phyloP scores from a whole-genome alignment of 2,113 vertebrate species.

The Colius striatus region DNA sequence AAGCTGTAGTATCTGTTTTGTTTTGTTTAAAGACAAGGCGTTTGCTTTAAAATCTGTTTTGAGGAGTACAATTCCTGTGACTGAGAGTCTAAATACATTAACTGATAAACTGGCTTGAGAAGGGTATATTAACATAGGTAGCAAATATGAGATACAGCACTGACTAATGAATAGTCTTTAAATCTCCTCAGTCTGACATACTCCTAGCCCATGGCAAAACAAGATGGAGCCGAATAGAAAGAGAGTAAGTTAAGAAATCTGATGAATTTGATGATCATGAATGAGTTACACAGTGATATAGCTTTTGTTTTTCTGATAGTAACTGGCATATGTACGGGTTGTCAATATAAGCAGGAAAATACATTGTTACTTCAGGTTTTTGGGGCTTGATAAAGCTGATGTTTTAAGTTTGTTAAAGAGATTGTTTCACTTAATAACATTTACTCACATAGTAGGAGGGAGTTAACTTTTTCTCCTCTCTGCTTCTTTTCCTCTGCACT shows the following conservation, averaged over 20 bases:
- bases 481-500: neutral
- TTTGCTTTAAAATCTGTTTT: neutral
- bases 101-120: neutral
- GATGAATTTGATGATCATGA: neutral
- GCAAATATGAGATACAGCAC: neutral
- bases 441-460: neutral
- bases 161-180: neutral
- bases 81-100: neutral
- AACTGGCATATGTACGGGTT: neutral
- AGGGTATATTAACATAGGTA: neutral
- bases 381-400: neutral
- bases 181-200: neutral
- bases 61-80: neutral
- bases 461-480: neutral
- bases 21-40: neutral
- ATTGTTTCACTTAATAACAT: neutral
- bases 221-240: neutral
- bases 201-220: neutral
- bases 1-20: neutral
- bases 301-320: neutral
- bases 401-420: neutral
- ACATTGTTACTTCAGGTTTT: neutral
- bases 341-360: neutral
- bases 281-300: rapidly evolving
- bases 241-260: neutral